phyloP scores from a whole-genome alignment of 2,797 vertebrate species.

The Scyliorhinus canicula region DNA sequence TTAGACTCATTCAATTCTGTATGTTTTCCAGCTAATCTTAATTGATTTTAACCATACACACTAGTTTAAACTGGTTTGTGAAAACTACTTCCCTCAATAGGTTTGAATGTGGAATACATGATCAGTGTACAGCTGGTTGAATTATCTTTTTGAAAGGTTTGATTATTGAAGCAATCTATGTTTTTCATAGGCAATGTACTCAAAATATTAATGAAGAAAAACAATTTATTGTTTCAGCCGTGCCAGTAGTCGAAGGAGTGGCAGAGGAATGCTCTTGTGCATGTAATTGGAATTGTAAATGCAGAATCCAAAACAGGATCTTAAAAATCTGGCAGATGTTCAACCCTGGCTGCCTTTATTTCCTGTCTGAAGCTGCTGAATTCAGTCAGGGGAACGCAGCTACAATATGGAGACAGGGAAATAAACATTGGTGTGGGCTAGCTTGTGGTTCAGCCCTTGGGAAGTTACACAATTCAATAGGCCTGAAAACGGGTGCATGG shows the following conservation, averaged over 20 bases:
- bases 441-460: neutral
- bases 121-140: neutral
- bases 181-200: neutral
- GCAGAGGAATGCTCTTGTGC: neutral
- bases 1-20: neutral
- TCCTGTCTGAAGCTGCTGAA: neutral
- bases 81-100: slow-evolving; percentile 1
- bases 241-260: neutral
- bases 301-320: neutral
- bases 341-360: neutral
- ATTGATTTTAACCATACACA: neutral
- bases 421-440: neutral
- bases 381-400: neutral
- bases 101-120: neutral
- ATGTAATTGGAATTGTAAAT: slow-evolving; percentile 17
- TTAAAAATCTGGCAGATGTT: slow-evolving; percentile 16
- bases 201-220: slow-evolving; percentile 24
- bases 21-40: neutral
- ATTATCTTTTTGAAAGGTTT: slow-evolving; percentile 15
- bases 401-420: neutral
- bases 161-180: neutral
- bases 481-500: neutral
- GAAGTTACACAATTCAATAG: neutral
- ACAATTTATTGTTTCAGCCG: slow-evolving; percentile 1
- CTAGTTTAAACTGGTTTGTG: slow-evolving; percentile 17